phyloP scores from a whole-genome alignment of 1,140 invertebrate species.

The Andricus grossulariae region DNA sequence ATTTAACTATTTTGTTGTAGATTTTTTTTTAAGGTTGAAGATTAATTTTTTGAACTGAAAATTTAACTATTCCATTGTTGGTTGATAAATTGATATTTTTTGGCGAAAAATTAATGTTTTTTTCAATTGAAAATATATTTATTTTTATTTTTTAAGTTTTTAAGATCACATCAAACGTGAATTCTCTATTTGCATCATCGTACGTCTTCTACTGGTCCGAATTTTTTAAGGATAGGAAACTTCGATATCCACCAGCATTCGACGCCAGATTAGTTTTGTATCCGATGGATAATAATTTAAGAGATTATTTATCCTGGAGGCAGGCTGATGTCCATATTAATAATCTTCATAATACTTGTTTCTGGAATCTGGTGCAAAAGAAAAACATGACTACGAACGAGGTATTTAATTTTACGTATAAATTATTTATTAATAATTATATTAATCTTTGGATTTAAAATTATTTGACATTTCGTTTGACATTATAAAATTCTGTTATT shows the following conservation, averaged over 20 bases:
- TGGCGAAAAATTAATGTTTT: background rate
- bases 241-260: constrained; percentile 93
- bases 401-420: constrained; percentile 67
- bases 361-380: constrained; percentile 92
- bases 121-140: constrained; percentile 32
- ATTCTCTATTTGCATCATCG: constrained; percentile 91
- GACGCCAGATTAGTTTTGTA: constrained; percentile 93
- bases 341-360: constrained; percentile 98
- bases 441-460: constrained; percentile 24
- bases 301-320: constrained; percentile 96
- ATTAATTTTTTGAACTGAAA: no score
- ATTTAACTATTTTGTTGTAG: no score
- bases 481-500: no score
- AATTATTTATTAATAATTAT: constrained; percentile 33
- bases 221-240: constrained; percentile 82
- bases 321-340: constrained; percentile 99
- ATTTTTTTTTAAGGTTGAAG: no score
- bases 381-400: constrained; percentile 84
- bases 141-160: constrained; percentile 72
- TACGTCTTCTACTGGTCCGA: constrained; percentile 92
- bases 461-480: no score
- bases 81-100: no score
- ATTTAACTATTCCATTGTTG: no score
- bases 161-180: constrained; percentile 90
- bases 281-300: constrained; percentile 90